A percentile compares a stretch with the other conserved stretches of the same genome.
These are phyloP conservation scores for Tetanocera ferruginea DNA, from an alignment of 2,888 invertebrate species.

Conservation along the genomic window DNA sequence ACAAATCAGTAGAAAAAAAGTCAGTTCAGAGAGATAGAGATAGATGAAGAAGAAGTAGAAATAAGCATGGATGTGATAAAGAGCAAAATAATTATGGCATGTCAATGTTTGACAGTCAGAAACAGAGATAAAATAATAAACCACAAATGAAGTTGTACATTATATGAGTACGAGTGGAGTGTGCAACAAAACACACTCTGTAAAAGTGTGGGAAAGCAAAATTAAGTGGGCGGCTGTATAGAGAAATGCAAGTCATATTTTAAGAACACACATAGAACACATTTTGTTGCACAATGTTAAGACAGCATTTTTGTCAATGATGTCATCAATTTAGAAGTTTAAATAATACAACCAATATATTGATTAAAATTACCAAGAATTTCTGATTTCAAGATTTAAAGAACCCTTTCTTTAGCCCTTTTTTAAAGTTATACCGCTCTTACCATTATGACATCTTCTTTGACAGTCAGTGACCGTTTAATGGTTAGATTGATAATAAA, in stretches of 20 bases:
- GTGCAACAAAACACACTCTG: background rate
- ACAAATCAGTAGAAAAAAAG: constrained; percentile 18
- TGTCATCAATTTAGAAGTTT: too few relatives aligned
- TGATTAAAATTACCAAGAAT: too few relatives aligned
- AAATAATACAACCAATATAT: too few relatives aligned
- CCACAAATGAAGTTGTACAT: background rate
- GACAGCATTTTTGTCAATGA: too few relatives aligned
- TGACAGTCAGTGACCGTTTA: background rate
- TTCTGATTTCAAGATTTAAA: too few relatives aligned
- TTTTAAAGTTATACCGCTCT: too few relatives aligned
- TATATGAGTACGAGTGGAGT: background rate
- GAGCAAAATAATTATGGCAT: background rate
- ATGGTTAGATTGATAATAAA: constrained; percentile 4
- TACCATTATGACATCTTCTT: background rate
- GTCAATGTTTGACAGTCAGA: constrained; percentile 9
- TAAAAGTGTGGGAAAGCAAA: background rate
- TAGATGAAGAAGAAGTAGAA: background rate
- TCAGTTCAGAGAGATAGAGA: background rate
- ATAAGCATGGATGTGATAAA: background rate
- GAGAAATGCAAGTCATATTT: background rate
- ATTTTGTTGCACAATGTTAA: too few relatives aligned
- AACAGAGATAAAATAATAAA: background rate
- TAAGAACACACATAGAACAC: too few relatives aligned
- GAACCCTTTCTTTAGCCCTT: too few relatives aligned
- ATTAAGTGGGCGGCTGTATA: background rate